phyloP scores from a whole-genome alignment of 2,113 vertebrate species.

The Seriola quinqueradiata region DNA sequence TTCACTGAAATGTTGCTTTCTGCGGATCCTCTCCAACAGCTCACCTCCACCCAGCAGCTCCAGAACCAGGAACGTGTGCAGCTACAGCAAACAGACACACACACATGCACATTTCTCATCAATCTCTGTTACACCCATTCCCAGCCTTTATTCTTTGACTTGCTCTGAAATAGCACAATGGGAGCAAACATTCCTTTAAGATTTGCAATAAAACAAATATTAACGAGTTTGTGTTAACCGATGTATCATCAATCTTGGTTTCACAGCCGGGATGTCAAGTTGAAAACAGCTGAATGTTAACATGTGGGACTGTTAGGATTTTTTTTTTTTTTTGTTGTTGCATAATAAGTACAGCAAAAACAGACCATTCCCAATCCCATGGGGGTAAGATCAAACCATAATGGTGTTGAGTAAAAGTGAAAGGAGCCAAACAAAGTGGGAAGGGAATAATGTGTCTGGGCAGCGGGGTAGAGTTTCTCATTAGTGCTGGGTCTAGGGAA shows the following conservation, averaged over 20 bases:
- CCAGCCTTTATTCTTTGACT: constrained; percentile 6
- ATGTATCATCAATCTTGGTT: background rate
- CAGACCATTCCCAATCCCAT: constrained; percentile 21
- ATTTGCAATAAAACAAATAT: constrained; percentile 2
- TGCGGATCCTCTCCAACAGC: constrained; percentile 94
- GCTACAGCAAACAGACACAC: constrained; percentile 80
- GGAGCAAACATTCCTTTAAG: constrained; percentile 5
- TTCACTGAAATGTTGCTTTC: constrained; percentile 96
- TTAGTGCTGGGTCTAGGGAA: constrained; percentile 70
- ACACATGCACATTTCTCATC: constrained; percentile 18
- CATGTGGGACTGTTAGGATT: background rate
- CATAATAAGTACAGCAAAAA: constrained; percentile 18
- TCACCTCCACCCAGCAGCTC: constrained; percentile 96
- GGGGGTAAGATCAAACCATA: constrained; percentile 56
- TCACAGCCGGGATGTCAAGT: background rate
- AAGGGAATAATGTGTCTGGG: constrained; percentile 65
- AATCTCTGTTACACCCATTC: constrained; percentile 3
- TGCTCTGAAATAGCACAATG: background rate
- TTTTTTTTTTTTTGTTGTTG: constrained; percentile 11
- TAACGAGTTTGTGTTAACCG: background rate
- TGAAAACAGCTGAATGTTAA: constrained; percentile 20
- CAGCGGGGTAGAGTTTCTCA: constrained; percentile 71
- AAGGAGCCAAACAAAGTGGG: constrained; percentile 65
- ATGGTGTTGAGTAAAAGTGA: constrained; percentile 49
- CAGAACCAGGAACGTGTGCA: constrained; percentile 96